Percentiles rank a stretch among this genome's conserved stretches.
phyloP scores from a whole-genome alignment of 2,888 invertebrate species.

The Orchesella flavescens region DNA sequence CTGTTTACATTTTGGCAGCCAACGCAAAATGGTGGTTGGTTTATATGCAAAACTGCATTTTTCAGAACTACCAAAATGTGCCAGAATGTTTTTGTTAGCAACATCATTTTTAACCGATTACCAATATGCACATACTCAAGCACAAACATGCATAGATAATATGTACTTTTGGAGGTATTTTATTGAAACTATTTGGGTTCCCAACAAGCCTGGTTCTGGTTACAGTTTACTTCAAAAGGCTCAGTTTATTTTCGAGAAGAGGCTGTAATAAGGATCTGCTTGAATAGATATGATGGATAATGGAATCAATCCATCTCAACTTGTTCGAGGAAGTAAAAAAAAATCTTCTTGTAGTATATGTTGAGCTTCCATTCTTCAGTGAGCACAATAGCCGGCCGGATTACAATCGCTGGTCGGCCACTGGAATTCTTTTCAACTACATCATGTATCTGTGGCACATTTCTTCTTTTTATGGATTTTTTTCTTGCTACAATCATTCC shows the following conservation, averaged over 20 bases:
- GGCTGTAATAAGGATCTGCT: slow-evolving; percentile 24
- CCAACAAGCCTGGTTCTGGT: too few species aligned
- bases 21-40: too few species aligned
- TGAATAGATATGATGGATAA: slow-evolving; percentile 45
- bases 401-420: not conserved
- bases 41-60: too few species aligned
- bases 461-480: slow-evolving; percentile 9
- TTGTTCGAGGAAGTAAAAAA: slow-evolving; percentile 17
- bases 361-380: not conserved
- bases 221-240: slow-evolving; percentile 2
- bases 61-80: not conserved
- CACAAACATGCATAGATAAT: too few species aligned
- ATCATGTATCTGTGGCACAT: slow-evolving; percentile 2
- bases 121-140: too few species aligned
- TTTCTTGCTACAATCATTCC: slow-evolving; percentile 3
- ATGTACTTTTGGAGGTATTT: too few species aligned
- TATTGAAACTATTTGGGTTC: too few species aligned
- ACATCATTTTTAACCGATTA: too few species aligned
- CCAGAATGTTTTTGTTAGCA: not conserved
- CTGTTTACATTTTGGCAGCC: too few species aligned
- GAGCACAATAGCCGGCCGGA: not conserved
- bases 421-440: slow-evolving; percentile 34
- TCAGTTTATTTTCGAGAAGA: slow-evolving; percentile 17
- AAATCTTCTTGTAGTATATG: not conserved
- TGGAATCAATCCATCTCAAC: slow-evolving; percentile 46